Conservation (phyloP, 2,113 vertebrate genomes). For the Carettochelys insculpta region DNA sequence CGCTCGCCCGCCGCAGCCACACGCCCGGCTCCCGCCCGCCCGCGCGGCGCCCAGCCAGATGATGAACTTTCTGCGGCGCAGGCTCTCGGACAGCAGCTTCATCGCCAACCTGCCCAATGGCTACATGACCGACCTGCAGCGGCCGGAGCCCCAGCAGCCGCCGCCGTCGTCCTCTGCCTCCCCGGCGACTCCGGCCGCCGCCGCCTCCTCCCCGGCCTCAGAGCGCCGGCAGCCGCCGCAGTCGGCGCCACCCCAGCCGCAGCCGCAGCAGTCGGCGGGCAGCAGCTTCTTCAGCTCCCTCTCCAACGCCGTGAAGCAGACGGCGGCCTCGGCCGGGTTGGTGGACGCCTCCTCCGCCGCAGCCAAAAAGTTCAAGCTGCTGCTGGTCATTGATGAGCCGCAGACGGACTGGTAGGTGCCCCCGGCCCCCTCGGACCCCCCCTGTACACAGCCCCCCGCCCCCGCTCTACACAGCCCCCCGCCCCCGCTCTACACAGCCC, state of each 20-base stretch:
- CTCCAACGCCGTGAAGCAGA: conserved; percentile 95
- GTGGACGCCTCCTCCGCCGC: conserved; percentile 76
- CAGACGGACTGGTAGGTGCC: conserved; percentile 92
- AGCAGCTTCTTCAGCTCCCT: conserved; percentile 95
- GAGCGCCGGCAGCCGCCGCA: conserved; percentile 67
- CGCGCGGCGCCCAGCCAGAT: conserved; percentile 75
- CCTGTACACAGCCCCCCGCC: not conserved
- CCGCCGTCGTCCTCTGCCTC: conserved; percentile 57
- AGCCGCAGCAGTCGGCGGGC: conserved; percentile 71
- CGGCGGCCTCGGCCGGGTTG: conserved; percentile 87
- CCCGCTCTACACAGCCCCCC: not conserved
- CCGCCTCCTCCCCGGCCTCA: conserved; percentile 65
- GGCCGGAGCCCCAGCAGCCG: conserved; percentile 79
- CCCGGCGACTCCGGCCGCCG: conserved; percentile 45
- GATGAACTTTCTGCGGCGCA: conserved; percentile 97
- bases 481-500: not conserved
- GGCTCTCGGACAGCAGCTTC: conserved; percentile 97
- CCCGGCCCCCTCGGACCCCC: not conserved
- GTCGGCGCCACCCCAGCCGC: conserved; percentile 59
- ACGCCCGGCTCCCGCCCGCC: too few species aligned
- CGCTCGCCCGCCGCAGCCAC: too few species aligned
- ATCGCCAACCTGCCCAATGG: conserved; percentile 97
- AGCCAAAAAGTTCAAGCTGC: conserved; percentile 87
- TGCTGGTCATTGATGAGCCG: conserved; percentile 92
- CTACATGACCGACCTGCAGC: conserved; percentile 96